Evolutionary conservation across 2,888 invertebrate genomes (phyloP).

Genomic region (Entomobrya multifasciata): DNA sequence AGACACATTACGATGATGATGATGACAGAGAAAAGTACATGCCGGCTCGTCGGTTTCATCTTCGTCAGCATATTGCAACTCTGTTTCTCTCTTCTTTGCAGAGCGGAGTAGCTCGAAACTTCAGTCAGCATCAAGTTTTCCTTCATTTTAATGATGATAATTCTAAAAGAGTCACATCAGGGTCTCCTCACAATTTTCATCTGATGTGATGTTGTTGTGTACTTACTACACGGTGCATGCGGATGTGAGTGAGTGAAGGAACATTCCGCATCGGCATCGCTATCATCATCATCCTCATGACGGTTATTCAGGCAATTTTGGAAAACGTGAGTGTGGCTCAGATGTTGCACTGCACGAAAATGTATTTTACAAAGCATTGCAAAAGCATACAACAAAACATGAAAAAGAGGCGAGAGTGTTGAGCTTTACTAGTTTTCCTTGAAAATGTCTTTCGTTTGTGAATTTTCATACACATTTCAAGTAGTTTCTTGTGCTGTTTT

Average conservation of each 20-base stretch:
- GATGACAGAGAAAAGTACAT: slow-evolving; percentile 30
- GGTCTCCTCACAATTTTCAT: slow-evolving; percentile 57
- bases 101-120: background rate
- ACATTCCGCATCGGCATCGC: slow-evolving; percentile 49
- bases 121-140: slow-evolving; percentile 24
- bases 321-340: slow-evolving; percentile 58
- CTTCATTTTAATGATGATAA: slow-evolving; percentile 66
- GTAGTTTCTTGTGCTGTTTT: background rate
- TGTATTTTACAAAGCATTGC: background rate
- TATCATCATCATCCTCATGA: slow-evolving; percentile 43
- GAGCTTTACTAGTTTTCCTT: background rate
- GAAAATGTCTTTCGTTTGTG: slow-evolving; percentile 3
- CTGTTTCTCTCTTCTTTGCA: background rate
- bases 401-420: background rate
- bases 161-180: slow-evolving; percentile 64
- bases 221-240: background rate
- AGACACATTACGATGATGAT: slow-evolving; percentile 47
- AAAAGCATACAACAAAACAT: background rate
- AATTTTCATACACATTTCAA: too few species aligned
- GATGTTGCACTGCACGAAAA: slow-evolving; percentile 34
- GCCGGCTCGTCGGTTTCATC: background rate
- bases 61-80: slow-evolving; percentile 7
- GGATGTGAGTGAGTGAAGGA: slow-evolving; percentile 14
- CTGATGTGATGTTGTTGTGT: slow-evolving; percentile 40
- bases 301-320: slow-evolving; percentile 55